phyloP scores from a whole-genome alignment of 1,140 invertebrate species.

The Steinernema khuongi region DNA sequence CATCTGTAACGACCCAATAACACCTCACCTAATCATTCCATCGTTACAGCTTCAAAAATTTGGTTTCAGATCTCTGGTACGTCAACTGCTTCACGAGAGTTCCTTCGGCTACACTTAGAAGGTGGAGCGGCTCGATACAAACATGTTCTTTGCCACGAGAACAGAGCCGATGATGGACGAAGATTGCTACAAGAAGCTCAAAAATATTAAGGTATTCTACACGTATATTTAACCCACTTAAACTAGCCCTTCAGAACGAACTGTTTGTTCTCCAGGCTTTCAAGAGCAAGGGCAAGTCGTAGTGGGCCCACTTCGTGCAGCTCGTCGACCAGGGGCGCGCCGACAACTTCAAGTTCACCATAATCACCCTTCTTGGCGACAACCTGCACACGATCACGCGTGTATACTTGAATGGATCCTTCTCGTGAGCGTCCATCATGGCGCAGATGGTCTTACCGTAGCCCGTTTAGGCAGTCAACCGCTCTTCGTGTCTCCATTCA shows the following conservation, averaged over 20 bases:
- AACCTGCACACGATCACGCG: constrained; percentile 5
- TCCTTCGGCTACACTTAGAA: neutral
- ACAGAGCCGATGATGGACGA: neutral
- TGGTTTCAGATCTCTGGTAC: no score
- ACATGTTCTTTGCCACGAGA: neutral
- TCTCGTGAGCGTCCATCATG: neutral
- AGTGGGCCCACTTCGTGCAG: neutral
- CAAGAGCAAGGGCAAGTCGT: neutral
- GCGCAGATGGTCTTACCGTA: neutral
- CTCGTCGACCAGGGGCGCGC: neutral
- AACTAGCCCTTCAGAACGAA: neutral
- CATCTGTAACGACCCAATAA: no score
- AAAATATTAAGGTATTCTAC: neutral
- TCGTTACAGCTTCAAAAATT: no score
- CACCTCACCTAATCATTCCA: no score
- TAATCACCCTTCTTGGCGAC: neutral
- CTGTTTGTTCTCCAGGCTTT: neutral
- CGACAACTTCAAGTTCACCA: neutral
- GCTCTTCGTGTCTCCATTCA: constrained; percentile 1
- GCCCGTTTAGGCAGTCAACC: neutral
- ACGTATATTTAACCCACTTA: neutral
- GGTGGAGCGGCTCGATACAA: neutral
- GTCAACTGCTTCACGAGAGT: neutral
- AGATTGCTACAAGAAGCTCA: neutral
- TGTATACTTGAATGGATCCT: neutral